phyloP scores from a whole-genome alignment of 2,113 vertebrate species.

The Vulpes lagopus region DNA sequence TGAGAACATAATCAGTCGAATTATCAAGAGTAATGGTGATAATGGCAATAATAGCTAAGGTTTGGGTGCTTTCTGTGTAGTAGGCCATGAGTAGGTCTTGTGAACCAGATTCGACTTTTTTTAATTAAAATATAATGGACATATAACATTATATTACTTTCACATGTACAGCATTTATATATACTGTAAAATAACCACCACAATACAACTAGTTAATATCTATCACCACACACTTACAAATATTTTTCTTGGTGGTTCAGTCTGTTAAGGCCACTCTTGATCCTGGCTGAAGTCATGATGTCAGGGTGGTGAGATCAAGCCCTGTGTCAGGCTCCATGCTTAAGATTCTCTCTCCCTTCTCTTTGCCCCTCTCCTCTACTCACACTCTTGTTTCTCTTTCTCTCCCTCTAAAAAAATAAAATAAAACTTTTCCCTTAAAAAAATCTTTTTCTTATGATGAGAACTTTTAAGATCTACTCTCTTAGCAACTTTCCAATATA shows the following conservation, averaged over 20 bases:
- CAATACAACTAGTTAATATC: not conserved
- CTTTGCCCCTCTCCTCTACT: not conserved
- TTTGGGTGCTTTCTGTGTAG: not conserved
- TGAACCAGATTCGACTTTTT: not conserved
- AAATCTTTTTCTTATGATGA: not conserved
- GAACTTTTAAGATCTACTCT: not conserved
- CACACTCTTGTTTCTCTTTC: not conserved
- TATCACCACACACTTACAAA: not conserved
- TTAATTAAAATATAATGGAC: not conserved
- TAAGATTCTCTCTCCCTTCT: not conserved
- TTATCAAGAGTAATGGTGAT: not conserved
- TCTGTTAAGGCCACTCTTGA: not conserved
- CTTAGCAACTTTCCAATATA: not conserved
- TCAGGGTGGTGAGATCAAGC: too few relatives aligned
- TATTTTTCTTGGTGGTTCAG: not conserved
- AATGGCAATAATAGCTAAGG: not conserved
- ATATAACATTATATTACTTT: not conserved
- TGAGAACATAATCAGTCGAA: conserved; percentile 4
- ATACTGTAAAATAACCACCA: not conserved
- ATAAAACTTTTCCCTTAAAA: not conserved
- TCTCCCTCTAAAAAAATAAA: too few relatives aligned
- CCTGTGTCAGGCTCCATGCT: not conserved
- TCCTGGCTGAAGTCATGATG: too few relatives aligned
- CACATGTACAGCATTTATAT: not conserved
- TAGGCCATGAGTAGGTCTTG: not conserved